These are phyloP conservation scores for Drosophila trapezifrons DNA, from an alignment of 1,140 invertebrate genomes.

Conservation along the genomic window DNA sequence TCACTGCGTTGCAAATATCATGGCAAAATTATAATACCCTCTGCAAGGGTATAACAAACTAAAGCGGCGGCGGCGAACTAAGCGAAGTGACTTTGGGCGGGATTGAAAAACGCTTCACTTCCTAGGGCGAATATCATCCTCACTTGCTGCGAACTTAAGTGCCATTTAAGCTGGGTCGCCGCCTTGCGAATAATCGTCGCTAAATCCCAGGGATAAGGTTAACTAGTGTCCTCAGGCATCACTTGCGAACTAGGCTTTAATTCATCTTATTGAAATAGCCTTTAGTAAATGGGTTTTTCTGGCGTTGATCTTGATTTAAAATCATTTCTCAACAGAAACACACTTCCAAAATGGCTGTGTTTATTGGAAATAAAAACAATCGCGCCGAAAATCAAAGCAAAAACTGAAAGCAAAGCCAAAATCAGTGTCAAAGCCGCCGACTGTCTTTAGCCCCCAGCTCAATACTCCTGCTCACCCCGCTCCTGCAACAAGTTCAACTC, in stretches of 20 bases:
- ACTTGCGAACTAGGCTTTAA: background rate
- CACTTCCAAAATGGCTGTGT: no score
- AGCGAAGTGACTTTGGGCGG: slow-evolving; percentile 24
- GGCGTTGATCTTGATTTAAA: no score
- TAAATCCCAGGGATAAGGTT: background rate
- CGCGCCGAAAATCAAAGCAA: background rate
- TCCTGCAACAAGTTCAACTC: slow-evolving; percentile 35
- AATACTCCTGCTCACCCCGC: background rate
- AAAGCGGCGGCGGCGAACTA: background rate
- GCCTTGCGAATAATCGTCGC: background rate
- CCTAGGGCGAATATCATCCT: slow-evolving; percentile 20
- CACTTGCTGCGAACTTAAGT: slow-evolving; percentile 1
- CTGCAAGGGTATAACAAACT: no score
- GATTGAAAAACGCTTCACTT: slow-evolving; percentile 20
- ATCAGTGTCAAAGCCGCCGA: slow-evolving; percentile 20
- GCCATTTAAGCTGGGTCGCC: background rate
- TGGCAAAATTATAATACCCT: no score
- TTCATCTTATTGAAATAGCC: background rate
- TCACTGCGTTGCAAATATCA: no score
- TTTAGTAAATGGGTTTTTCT: background rate
- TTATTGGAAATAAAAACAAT: no score
- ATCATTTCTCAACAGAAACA: background rate
- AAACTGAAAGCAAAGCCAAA: slow-evolving; percentile 2
- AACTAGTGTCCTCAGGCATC: background rate
- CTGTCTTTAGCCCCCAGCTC: background rate